Base-by-base conservation (phyloP, 2,797 vertebrate genomes). In the Anas acuta region DNA sequence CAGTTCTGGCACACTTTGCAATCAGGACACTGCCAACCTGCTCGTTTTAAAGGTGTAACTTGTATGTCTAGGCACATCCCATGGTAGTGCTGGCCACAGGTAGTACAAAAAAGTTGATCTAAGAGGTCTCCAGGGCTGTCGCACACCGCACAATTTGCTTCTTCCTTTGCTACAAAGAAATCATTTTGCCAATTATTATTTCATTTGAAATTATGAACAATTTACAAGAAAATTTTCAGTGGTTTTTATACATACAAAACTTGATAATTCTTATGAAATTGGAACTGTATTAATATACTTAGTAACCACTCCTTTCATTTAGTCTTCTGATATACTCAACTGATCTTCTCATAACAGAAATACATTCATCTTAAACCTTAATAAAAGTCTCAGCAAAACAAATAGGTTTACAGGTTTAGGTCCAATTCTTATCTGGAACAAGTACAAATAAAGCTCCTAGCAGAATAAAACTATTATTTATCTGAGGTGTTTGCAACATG, bases 1-100 rank as follows among this genome's bases (percentile, higher is more conserved):
- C 99, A 99, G 81, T 99, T 99, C 98, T 99, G 99, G 98, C 99
- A 99, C 97, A 99, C 98, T 98, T 99, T 99, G 98, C 99, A 99
- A 97, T 99, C 99, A 7, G 99, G 99, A 97, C 99, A 99, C 96
- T 99, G 99, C 99, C 99, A 99, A 90, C 99, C 99, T 95, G 99
- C 99, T 97, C 99, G 98, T 97, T 99, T 99, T 87, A 99, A 98
- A 96, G 99, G 98, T 95, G 99, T 99, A 89, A 99, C 99, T 58
- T 98, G 98, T 97, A 99, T 99, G 95, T 99, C 99, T 98, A 99
- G 98, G 98, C 99, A 99, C 98, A 99, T 98, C 91, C 99, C 99
- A 87, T 99, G 99, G 97, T 99, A 99, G 98, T 99, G 99, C 98
- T 99, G 99, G 93, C 99, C 99, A 97, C 99, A 99, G 97, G 99